Evolutionary conservation across 1,140 invertebrate genomes (phyloP).

Genomic region (Calliphora vicina): DNA sequence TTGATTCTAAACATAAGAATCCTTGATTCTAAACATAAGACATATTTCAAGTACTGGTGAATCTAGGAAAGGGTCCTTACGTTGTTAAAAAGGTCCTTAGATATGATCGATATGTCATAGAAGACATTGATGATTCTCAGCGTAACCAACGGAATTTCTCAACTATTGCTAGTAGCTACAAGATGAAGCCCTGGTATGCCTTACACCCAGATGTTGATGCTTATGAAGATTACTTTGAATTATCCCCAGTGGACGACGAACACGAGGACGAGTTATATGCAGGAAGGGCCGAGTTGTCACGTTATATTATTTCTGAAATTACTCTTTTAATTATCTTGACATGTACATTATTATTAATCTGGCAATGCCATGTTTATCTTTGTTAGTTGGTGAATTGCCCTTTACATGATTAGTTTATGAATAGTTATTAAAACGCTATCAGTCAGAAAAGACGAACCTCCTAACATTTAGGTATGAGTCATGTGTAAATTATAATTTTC

Average conservation of each 20-base stretch:
- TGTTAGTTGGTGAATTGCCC: too few relatives aligned
- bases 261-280: constrained; percentile 30
- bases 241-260: neutral
- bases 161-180: constrained; percentile 14
- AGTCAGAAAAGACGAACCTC: too few relatives aligned
- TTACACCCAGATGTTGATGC: constrained; percentile 31
- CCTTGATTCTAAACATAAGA: constrained; percentile 42
- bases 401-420: too few relatives aligned
- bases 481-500: too few relatives aligned
- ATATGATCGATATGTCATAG: constrained; percentile 41
- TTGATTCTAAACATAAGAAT: constrained; percentile 20
- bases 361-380: too few relatives aligned
- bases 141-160: constrained; percentile 3
- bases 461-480: too few relatives aligned
- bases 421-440: too few relatives aligned
- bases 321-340: too few relatives aligned
- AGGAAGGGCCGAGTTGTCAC: too few relatives aligned
- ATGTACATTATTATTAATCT: too few relatives aligned
- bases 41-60: constrained; percentile 41
- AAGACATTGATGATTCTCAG: neutral
- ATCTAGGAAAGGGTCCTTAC: constrained; percentile 48
- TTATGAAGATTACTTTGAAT: neutral
- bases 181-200: constrained; percentile 39
- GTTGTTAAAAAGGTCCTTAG: constrained; percentile 35
- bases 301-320: too few relatives aligned